Percentiles rank a stretch among this genome's conserved stretches.
Evolutionary conservation across 2,797 vertebrate genomes (phyloP).

Genomic region (Pampus argenteus): DNA sequence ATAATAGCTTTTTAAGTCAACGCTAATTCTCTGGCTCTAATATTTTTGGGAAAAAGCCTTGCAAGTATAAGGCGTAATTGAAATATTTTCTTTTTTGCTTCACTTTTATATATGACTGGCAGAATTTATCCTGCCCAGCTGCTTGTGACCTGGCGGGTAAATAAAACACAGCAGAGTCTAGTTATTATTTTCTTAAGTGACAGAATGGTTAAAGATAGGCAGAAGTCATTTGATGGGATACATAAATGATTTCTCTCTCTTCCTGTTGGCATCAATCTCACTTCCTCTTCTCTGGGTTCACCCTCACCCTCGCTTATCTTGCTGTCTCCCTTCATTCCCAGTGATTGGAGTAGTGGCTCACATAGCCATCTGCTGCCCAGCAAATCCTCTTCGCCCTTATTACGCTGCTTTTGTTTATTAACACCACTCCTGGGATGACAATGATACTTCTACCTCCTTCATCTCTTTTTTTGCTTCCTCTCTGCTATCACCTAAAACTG

Average conservation of each 20-base stretch:
- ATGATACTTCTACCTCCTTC: conserved; percentile 39
- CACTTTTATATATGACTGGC: conserved; percentile 1
- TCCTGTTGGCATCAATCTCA: conserved; percentile 4
- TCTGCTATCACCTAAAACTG: conserved; percentile 18
- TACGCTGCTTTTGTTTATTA: conserved; percentile 74
- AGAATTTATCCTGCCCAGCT: background rate
- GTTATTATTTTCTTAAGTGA: conserved; percentile 16
- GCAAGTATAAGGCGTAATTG: background rate
- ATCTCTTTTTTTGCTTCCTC: conserved; percentile 16
- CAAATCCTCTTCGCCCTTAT: conserved; percentile 71
- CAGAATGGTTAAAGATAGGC: conserved; percentile 9
- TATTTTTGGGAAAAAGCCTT: background rate
- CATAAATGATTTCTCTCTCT: background rate
- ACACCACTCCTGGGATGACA: conserved; percentile 55
- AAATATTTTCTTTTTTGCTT: conserved; percentile 4
- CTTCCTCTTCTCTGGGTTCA: conserved; percentile 10
- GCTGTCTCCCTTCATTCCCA: conserved; percentile 44
- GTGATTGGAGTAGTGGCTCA: conserved; percentile 68
- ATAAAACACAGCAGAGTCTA: conserved; percentile 15
- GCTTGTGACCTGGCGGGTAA: conserved; percentile 16
- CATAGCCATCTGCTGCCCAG: conserved; percentile 74
- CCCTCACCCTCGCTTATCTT: conserved; percentile 27
- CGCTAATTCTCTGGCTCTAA: too few species aligned
- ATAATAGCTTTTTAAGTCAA: too few species aligned
- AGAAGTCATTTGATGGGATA: conserved; percentile 23